Evolutionary conservation across 2,888 invertebrate species (phyloP), one percentile per base, ranked within the genome.

Genomic region (Venustoraphidia nigricollis): DNA sequence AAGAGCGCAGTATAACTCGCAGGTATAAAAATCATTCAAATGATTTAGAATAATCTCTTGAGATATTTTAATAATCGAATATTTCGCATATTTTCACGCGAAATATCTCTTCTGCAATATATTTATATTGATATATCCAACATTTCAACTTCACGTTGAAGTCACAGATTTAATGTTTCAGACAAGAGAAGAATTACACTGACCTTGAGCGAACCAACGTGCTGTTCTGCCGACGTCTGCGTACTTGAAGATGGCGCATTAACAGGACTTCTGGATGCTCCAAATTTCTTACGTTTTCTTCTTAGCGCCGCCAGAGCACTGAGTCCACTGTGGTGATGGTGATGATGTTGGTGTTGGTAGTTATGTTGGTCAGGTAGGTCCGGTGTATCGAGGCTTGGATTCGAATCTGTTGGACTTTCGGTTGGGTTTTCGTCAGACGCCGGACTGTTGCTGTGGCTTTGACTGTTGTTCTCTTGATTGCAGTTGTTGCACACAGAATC

Each of bases 221-320:
- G 34, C 57, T 52, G 44, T 37, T 39, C 51, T 47, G 53, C 55
- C 47, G 53, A 27, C 6, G 27, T 27, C 27, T 27, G 27, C 27
- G 36, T 37, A 43, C 62, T 58, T 36, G 64, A 59, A 51, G 64
- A 63, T 10, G 70, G 67, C 51, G 68, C 66, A 46, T 69, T 69
- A 36, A 75, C 69, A 8, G 76, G 75, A 56, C 72, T 79, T 57
- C 85, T 73, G 51, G 86, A 86, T 53, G 85, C 81, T 0, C 85
- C 85, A 67, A 87, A 88, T 64, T 86, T 86, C 67, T 87, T 87
- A 53, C 87, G 76, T 65, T 87, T 88, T 61, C 81, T 79, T 62
- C 82, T 82, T 48, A 88, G 71, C 27, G 84, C 78, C 2, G 85
- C 84, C 53, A 87, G 70, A 47, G 85, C 84, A 34, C 73, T 67